Conservation (phyloP, 2,797 vertebrate species). For the Okamejei kenojei region DNA sequence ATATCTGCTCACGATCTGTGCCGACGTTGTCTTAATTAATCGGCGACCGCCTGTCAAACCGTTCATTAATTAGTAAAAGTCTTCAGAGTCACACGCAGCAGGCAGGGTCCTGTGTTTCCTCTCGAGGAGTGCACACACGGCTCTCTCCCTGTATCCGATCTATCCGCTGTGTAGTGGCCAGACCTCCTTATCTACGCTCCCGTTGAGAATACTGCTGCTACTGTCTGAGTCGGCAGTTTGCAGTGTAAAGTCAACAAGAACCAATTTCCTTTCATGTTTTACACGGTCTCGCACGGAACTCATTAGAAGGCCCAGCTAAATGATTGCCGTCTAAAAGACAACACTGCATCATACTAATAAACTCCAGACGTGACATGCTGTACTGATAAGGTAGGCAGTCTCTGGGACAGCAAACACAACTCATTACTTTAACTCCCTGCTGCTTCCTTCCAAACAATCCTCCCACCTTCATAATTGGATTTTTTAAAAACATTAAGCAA, state of each 20-base stretch:
- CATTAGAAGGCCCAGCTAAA: not conserved
- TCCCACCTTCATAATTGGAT: not conserved
- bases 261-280: conserved; percentile 28
- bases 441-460: not conserved
- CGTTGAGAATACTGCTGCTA: not conserved
- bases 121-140: not conserved
- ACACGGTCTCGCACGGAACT: conserved; percentile 1
- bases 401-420: not conserved
- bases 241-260: conserved; percentile 18
- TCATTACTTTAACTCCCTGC: not conserved
- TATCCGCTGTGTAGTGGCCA: not conserved
- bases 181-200: not conserved
- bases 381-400: not conserved
- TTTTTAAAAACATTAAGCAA: too few species aligned
- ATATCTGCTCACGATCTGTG: not conserved
- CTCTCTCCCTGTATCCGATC: not conserved
- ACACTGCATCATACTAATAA: not conserved
- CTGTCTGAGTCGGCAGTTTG: not conserved
- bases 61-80: not conserved
- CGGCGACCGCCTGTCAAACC: too few species aligned
- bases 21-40: not conserved
- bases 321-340: too few species aligned
- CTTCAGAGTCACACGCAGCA: not conserved
- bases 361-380: not conserved
- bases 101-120: not conserved